These are phyloP conservation scores for Paradoxurus hermaphroditus DNA, from an alignment of 2,113 vertebrate species.

Conservation along the genomic window DNA sequence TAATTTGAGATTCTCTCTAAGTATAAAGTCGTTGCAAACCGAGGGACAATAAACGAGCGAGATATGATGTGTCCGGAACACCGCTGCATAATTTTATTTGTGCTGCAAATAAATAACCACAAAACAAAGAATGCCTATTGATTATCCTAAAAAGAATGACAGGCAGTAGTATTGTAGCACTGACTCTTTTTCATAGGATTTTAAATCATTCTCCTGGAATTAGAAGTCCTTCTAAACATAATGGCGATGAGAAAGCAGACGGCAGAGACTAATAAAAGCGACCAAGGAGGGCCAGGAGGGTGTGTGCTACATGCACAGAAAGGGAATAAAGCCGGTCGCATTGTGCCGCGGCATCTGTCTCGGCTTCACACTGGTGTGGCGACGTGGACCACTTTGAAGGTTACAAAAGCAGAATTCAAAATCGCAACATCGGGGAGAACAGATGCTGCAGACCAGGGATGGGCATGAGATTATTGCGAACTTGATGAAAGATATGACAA, in stretches of 20 bases:
- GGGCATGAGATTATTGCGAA: neutral
- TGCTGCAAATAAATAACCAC: neutral
- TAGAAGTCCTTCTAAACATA: constrained; percentile 31
- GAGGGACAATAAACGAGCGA: neutral
- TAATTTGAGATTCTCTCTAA: constrained; percentile 25
- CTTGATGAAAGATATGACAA: neutral
- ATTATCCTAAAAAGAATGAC: neutral
- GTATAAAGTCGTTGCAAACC: neutral
- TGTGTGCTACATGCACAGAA: neutral
- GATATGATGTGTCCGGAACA: neutral
- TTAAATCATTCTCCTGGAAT: constrained; percentile 35
- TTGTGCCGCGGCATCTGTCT: constrained; percentile 35
- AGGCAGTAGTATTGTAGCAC: neutral
- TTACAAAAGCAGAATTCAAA: neutral
- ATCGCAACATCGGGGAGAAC: neutral
- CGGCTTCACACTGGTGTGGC: neutral
- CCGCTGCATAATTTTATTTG: constrained; percentile 5
- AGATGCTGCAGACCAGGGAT: neutral
- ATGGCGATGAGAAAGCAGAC: constrained; percentile 13
- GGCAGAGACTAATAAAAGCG: neutral
- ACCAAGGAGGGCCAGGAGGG: neutral
- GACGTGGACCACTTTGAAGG: neutral
- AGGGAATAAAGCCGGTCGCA: neutral
- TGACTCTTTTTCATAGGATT: neutral
- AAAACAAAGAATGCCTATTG: neutral